Base-by-base conservation (phyloP, 2,797 vertebrate species). In the Manis crassicaudata region DNA sequence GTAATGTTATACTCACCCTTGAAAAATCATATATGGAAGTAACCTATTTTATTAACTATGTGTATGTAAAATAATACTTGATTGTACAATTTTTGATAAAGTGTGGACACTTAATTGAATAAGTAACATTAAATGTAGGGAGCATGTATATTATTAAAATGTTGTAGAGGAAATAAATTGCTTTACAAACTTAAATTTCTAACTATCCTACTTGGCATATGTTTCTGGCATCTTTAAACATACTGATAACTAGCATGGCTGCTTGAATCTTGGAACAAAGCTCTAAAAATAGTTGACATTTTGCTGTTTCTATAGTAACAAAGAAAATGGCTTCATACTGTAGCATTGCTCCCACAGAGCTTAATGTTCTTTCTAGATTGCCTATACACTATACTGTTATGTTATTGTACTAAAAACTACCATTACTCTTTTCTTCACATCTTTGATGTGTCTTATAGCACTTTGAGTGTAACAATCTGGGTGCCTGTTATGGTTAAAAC, bases 301-400 rank as follows among this genome's bases (percentile, higher is more conserved):
- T 98, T 97, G 50, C 96, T 94, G 98, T 98, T 98, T 97, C 98
- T 97, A 98, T 98, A 98, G 97, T 97, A 98, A 98, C 98, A 96
- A 96, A 96, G 96, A 97, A 97, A 98, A 98, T 96, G 96, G 97
- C 95, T 97, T 97, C 95, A 92, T 58, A 96, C 88, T 96, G 90
- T 90, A 96, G 85, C 87, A 52, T 62, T 72, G 79, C 72, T 97
- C 96, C 96, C 90, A 94, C 95, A 60, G 96, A 97, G 94, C 89
- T 90, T 97, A 97, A 96, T 96, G 96, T 90, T 96, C 84, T 93
- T 60, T 93, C 85, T 92, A 90, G 83, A 96, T 89, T 97, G 93
- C 95, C 89, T 94, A 52, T 89, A 92, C 27, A 92, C 92, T 77
- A 81, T 73, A 75, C 88, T 70, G 93, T 81, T 89, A 56, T 88